Base-by-base conservation (phyloP, 2,797 vertebrate genomes). In the Urocyon cinereoargenteus region DNA sequence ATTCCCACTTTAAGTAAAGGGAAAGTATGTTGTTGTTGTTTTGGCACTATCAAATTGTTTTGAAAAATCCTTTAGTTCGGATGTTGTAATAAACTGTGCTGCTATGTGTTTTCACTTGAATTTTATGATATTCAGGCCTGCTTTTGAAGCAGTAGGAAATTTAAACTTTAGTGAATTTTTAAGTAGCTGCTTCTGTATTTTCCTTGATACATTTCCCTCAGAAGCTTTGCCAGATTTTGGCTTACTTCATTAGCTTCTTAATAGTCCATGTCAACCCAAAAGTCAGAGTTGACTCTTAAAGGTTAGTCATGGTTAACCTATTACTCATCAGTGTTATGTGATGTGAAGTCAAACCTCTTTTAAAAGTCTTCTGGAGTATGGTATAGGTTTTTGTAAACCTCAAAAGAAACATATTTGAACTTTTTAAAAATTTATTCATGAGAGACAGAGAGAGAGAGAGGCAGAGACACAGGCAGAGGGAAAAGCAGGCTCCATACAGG, bases 71-170 rank as follows among this genome's bases (percentile, higher is more conserved):
- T 26, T 77, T 90, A 85, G 49, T 75, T 10, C 78, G 14, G 91
- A 6, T 83, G 21, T 83, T 88, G 5, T 51, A 21, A 55, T 85
- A 85, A 73, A 40, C 40, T 92, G 11, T 87, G 16, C 4, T 24
- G 0, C 4, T 24, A 0, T 82, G 36, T 12, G 21, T 89, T 95
- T 95, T 97, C 66, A 82, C 19, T 77, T 91, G 68, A 40, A 53
- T 85, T 85, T 96, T 92, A 57, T 77, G n/a, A 83, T 91, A 70
- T 21, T 90, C 19, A 36, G 53, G 19, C 53, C 64, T 83, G 10
- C 49, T 90, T 95, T 86, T 94, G 36, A 94, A 94, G 73, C 95
- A 91, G 61, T 57, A 88, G 15, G 51, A 86, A 82, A 83, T 59
- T 64, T 72, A 9, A 90, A 40, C 68, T 49, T 87, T 36, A 51